Conservation (phyloP, 2,888 invertebrate genomes). For the Nephrocerus scutellatus region DNA sequence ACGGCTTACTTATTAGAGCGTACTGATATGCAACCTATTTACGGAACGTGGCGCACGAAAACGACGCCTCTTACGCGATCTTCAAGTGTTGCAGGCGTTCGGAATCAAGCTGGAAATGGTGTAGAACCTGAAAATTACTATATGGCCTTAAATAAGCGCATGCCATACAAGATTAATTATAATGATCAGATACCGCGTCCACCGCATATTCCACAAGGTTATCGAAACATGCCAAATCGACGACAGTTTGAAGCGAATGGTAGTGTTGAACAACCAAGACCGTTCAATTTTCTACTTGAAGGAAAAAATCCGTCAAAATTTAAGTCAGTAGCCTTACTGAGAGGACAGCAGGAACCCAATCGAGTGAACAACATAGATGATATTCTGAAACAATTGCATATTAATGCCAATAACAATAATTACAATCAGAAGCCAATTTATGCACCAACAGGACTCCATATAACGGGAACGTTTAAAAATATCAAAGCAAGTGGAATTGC, state of each 20-base stretch:
- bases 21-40: constrained; percentile 38
- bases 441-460: constrained; percentile 40
- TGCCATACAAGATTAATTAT: no score
- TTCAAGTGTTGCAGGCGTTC: no score
- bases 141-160: no score
- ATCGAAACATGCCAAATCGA: constrained; percentile 33
- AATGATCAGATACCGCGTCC: constrained; percentile 38
- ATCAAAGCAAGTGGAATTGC: constrained; percentile 41
- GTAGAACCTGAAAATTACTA: no score
- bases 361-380: constrained; percentile 44
- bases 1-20: constrained; percentile 43
- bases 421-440: constrained; percentile 24
- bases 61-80: no score
- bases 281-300: constrained; percentile 43
- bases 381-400: constrained; percentile 37
- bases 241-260: constrained; percentile 27
- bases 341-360: constrained; percentile 24
- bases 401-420: constrained; percentile 16
- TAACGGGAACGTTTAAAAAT: constrained; percentile 43
- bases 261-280: constrained; percentile 36
- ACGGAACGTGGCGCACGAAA: constrained; percentile 44
- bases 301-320: constrained; percentile 43
- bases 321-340: no score
- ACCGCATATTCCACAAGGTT: no score
- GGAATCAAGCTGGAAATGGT: no score